These are phyloP conservation scores for Dendronephthya gigantea DNA, from an alignment of 64 coral and sea anemone genomes.

Conservation along the genomic window DNA sequence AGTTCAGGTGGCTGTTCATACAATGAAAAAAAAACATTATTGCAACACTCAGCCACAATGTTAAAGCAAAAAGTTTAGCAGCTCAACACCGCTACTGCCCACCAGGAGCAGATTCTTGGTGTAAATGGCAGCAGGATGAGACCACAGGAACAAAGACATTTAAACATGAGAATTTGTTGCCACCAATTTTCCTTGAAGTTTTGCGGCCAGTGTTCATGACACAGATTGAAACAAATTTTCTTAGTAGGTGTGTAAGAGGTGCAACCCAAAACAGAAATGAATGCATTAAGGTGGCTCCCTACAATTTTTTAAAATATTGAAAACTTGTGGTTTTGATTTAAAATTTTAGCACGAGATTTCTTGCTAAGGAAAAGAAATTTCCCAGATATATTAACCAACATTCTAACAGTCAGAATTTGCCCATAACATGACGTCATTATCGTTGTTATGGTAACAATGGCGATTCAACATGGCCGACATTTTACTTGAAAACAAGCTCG, in stretches of 20 bases:
- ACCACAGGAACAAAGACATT: background rate
- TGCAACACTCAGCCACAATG: background rate
- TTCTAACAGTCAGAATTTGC: no score
- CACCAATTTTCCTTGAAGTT: background rate
- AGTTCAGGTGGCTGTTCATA: background rate
- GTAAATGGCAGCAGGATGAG: background rate
- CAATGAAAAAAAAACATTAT: slow-evolving; percentile 1
- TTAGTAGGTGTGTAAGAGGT: background rate
- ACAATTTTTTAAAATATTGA: no score
- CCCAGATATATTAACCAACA: no score
- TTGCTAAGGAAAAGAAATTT: no score
- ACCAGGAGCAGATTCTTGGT: background rate
- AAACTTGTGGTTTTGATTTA: no score
- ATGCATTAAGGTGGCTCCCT: no score
- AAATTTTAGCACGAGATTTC: no score
- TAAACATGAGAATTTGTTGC: background rate
- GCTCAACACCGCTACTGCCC: background rate
- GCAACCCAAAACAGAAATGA: slow-evolving; percentile 13
- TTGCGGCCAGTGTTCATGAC: background rate
- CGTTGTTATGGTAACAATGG: no score
- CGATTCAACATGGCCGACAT: no score
- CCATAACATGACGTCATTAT: no score
- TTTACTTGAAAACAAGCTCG: no score
- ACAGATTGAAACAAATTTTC: background rate
- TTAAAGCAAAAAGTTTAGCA: background rate